These are phyloP conservation scores for Pitta sordida DNA, from an alignment of 2,113 vertebrate genomes.

Conservation along the genomic window DNA sequence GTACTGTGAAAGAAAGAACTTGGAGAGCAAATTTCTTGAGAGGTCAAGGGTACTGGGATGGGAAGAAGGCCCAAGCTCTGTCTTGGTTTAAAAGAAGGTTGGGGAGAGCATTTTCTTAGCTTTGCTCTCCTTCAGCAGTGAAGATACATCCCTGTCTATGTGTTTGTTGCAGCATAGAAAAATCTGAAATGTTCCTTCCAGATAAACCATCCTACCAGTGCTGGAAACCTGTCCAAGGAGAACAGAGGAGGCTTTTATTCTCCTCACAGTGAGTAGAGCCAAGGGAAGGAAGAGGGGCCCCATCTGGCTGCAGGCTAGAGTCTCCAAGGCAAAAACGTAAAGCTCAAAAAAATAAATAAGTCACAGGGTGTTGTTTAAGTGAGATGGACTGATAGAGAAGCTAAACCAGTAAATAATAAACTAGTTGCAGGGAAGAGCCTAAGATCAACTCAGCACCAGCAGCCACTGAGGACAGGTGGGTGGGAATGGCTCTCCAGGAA, in stretches of 20 bases:
- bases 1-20: not conserved
- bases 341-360: not conserved
- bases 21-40: not conserved
- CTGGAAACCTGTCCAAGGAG: constrained; percentile 2
- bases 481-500: not conserved
- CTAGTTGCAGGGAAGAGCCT: not conserved
- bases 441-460: not conserved
- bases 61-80: not conserved
- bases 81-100: not conserved
- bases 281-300: not conserved
- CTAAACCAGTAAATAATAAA: not conserved
- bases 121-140: not conserved
- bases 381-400: not conserved
- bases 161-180: not conserved
- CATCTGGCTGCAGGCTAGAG: not conserved
- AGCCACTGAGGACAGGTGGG: not conserved
- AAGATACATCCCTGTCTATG: not conserved
- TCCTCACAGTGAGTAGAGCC: not conserved
- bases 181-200: not conserved
- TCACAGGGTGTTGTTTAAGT: not conserved
- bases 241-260: constrained; percentile 17
- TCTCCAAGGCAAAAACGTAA: not conserved
- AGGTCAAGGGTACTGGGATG: not conserved
- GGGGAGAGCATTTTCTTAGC: not conserved
- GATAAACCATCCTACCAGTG: not conserved